Base-by-base conservation (phyloP, 2,888 invertebrate genomes). In the Spialia ferax region DNA sequence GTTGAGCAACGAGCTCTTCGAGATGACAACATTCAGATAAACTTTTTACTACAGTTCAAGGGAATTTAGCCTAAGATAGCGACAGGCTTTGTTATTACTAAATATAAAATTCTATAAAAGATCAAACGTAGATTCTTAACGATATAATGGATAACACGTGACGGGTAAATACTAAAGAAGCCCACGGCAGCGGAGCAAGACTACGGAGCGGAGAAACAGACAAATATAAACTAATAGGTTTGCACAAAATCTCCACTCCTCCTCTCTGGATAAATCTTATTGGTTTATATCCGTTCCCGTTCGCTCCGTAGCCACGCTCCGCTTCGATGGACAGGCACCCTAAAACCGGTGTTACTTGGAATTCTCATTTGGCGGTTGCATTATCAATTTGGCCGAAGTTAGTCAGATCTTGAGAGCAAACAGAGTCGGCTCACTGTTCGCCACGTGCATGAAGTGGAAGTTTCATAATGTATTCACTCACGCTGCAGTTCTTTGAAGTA, bases 401-500 rank as follows among this genome's bases (percentile, higher is more conserved):
- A 32, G n/a, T 32, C 13, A 11, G 26, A 65, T 38, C 50, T 65
- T 65, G 50, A n/a, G 18, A 48, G 13, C 22, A 56, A 56, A 35
- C 35, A 62, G 54, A 11, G 11, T 52, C 38, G 15, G 26, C 18
- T 22, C 11, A 60, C 50, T 13, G 65, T 15, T 54, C 26, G 42
- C 57, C 15, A 52, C 42, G 29, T 38, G 59, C 50, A 29, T 13
- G 26, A 18, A 29, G 59, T 52, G 59, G 57, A 60, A 59, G 59
- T 66, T 59, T 66, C 59, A 66, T 66, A 26, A 66, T 66, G 59
- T 60, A 66, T 66, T 59, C 59, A 66, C 52, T 54, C 29, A 42
- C 8, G 20, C 57, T 65, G 35, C 59, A 60, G 52, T 26, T 59
- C 65, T 59, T 59, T 52, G 59, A 60, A 59, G 60, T 48, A 18